Base-by-base conservation (phyloP, 1,140 invertebrate species). In the Cepaea nemoralis region DNA sequence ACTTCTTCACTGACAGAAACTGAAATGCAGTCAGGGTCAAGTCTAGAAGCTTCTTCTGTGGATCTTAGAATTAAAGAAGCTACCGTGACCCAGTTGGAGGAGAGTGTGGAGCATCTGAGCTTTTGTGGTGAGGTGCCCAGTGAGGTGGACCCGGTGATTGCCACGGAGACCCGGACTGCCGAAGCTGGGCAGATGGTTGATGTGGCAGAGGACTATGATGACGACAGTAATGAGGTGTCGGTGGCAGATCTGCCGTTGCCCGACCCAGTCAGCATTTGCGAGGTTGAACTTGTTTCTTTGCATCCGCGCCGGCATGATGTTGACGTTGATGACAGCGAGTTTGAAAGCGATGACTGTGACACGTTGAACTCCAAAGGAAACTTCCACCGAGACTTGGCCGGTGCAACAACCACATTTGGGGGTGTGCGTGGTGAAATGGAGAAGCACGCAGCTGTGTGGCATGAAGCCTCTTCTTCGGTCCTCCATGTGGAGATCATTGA, bases 221-320 rank as follows among this genome's bases (percentile, higher is more conserved):
- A 48, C 42, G 40, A 39, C 24, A 73, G 39, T 35, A 71, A 71
- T 31, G 69, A 73, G n/a, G 78, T 80, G 40, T 80, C 78, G 1
- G 67, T 80, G 66, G 48, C 66, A 33, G 78, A 73, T 27, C 35
- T 80, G 45, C 69, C 78, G 12, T 48, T 80, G 1, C 78, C 69
- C 1, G 78, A 80, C n/a, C 39, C 67, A 5, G 33, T n/a, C 31
- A 70, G 27, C 37, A 42, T 73, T 31, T 48, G 8, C 19, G 74
- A 73, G 2, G 39, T 6, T 27, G 70, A 73, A 1, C 71, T 27
- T n/a, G 37, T 42, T 42, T 33, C 37, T 12, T 50, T 42, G 3
- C 35, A 19, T 35, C 71, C n/a, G 1, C 70, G 42, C 3, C 59
- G 6, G 27, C 31, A n/a, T 40, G 59, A 69, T 37, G 77, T 27